Percentiles rank a stretch among this genome's conserved stretches.
phyloP scores from a whole-genome alignment of 2,113 vertebrate species.

The Cavia aperea region DNA sequence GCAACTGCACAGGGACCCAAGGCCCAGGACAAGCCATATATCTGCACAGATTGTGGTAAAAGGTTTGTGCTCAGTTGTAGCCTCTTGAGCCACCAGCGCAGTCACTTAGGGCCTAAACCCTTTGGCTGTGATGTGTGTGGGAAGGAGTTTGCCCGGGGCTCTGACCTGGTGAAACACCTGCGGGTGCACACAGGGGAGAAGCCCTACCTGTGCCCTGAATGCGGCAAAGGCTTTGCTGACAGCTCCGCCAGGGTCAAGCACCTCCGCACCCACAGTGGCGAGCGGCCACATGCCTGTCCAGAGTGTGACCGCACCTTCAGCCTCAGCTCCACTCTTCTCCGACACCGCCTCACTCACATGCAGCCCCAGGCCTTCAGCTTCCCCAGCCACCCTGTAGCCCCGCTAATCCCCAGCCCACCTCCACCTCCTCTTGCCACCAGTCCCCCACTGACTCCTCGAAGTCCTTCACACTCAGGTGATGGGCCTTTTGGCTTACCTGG shows the following conservation, averaged over 20 bases:
- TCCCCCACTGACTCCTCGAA: slow-evolving; percentile 57
- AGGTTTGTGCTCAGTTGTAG: slow-evolving; percentile 70
- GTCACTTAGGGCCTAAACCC: slow-evolving; percentile 69
- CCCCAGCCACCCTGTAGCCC: slow-evolving; percentile 41
- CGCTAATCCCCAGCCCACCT: slow-evolving; percentile 55
- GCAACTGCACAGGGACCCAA: slow-evolving; percentile 37
- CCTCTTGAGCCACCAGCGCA: slow-evolving; percentile 70
- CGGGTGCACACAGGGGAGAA: slow-evolving; percentile 69
- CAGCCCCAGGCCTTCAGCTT: slow-evolving; percentile 61
- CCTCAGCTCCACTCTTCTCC: slow-evolving; percentile 67
- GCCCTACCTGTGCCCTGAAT: slow-evolving; percentile 69
- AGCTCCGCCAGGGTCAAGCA: slow-evolving; percentile 84
- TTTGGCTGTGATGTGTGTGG: slow-evolving; percentile 70
- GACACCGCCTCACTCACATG: slow-evolving; percentile 65
- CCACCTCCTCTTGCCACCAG: slow-evolving; percentile 56
- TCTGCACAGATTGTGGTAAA: slow-evolving; percentile 68
- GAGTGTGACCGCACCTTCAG: slow-evolving; percentile 79
- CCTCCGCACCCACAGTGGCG: slow-evolving; percentile 79
- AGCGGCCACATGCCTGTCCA: slow-evolving; percentile 81
- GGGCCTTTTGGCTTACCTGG: slow-evolving; percentile 65
- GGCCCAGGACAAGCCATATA: slow-evolving; percentile 65
- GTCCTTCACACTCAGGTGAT: slow-evolving; percentile 58
- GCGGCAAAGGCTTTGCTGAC: slow-evolving; percentile 81
- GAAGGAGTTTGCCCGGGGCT: slow-evolving; percentile 70
- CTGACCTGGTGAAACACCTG: slow-evolving; percentile 69